Base-by-base conservation (phyloP, 2,113 vertebrate species). In the Pseudopipra pipra region DNA sequence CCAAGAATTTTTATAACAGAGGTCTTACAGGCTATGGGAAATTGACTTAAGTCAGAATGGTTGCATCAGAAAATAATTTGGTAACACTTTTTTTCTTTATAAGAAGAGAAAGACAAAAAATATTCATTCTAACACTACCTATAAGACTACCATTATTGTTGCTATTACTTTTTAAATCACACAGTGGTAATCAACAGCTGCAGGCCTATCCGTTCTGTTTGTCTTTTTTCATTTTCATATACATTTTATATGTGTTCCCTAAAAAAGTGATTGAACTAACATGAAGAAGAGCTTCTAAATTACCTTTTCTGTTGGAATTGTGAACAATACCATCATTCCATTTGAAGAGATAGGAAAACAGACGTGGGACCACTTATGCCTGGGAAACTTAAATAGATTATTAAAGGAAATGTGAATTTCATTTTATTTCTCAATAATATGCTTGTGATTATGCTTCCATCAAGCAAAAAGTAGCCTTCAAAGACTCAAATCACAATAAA, bases 401-500 rank as follows among this genome's bases (percentile, higher is more conserved):
- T 81, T 66, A 81, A 77, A 67, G 14, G 6, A 95, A 90, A 95
- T 14, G 4, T 43, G 72, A 85, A 91, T 86, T 63, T 44, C n/a
- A 76, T 18, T 79, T 18, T 49, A 76, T 51, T 86, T 78, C 30
- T 73, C 7, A 4, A 70, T 68, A 66, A 52, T 63, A 58, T 72
- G 22, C 14, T 46, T 24, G 22, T n/a, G 35, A 72, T 76, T 61
- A 28, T 66, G 9, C 25, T 78, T 63, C 28, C 25, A 37, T 79
- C 7, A 18, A 56, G 66, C 10, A 70, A 90, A 84, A 92, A 49
- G 5, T 73, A 35, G 5, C 37, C 28, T 9, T 20, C 33, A 37
- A 85, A 91, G 28, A 61, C 85, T 93, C 91, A 95, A 93, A 81
- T 81, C 89, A 74, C 35, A 61, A 52, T 51, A 89, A 90, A 78